A percentile compares a stretch with the other conserved stretches of the same genome.
These are phyloP conservation scores for Leptopilina boulardi DNA, from an alignment of 1,140 invertebrate genomes.

Conservation along the genomic window DNA sequence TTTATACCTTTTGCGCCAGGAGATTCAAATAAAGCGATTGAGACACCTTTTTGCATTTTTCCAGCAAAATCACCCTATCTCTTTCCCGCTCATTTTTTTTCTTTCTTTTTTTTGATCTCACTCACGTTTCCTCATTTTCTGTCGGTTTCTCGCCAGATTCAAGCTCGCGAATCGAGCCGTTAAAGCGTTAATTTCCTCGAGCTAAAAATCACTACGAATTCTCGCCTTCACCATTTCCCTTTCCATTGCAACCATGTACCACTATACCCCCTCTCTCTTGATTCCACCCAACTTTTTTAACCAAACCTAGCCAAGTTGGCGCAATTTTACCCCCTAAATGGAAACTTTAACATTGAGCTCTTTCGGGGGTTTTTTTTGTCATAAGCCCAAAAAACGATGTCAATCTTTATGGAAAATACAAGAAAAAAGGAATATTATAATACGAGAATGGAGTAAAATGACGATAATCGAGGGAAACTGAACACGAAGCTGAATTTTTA, in stretches of 20 bases:
- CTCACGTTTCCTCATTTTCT: conserved; percentile 35
- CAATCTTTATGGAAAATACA: not conserved
- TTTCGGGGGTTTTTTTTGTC: not conserved
- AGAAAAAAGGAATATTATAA: no score
- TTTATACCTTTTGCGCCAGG: conserved; percentile 45
- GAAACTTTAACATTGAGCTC: not conserved
- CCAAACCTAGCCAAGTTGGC: not conserved
- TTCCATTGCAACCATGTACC: not conserved
- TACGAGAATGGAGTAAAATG: no score
- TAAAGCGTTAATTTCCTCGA: conserved; percentile 50
- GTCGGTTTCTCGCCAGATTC: conserved; percentile 27
- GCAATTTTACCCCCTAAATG: conserved; percentile 6
- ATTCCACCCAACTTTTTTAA: not conserved
- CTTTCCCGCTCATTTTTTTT: conserved; percentile 35
- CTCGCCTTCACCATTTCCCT: conserved; percentile 1
- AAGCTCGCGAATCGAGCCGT: conserved; percentile 32
- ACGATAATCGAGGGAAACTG: no score
- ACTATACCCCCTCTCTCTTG: not conserved
- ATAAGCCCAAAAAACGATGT: not conserved
- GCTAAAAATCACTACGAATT: conserved; percentile 33
- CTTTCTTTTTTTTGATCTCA: conserved; percentile 32
- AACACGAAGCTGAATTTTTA: no score
- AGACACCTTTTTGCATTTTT: conserved; percentile 24
- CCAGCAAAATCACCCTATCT: conserved; percentile 33
- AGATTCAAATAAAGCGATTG: conserved; percentile 52